Evolutionary conservation across 2,888 invertebrate species (phyloP), one percentile per base, ranked within the genome.

Genomic region (Macrosiphum euphorbiae): DNA sequence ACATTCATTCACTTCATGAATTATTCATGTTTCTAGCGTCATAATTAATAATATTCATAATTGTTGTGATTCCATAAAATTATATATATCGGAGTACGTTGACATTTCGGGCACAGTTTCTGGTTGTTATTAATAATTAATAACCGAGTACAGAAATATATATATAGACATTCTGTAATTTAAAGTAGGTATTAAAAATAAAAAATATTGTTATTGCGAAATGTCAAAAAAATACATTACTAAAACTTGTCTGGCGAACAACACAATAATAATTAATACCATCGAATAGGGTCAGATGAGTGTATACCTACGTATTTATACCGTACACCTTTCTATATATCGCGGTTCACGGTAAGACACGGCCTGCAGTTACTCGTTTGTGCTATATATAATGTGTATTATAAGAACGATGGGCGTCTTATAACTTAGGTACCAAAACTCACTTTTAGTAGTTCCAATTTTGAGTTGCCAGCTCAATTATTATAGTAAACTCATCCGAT

Each of bases 261-360:
- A 88, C 88, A 90, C 90, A 50, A 90, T 90, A 47, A 90, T 90
- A 67, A 67, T 67, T 47, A 67, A 67, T 67, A 24, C 24, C 67
- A 47, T 47, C 24, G 24, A 47, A 90, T 58, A 90, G 47, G 90
- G 41, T 89, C 89, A 89, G 44, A 28, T 61, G 78, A 2, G 78
- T 35, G 78, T 78, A 4, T 67, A n/a, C 8, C n/a, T 67, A 78
- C 35, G 52, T 55, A 78, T 35, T 7, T 67, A 16, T 35, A 67
- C 67, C 35, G 67, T 35, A 35, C 78, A n/a, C 44, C 89, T 89
- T 89, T 89, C 67, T 67, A 67, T 78, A 35, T 8, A 78, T 24
- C 47, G 67, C n/a, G 24, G 89, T 61, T 88, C 55, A 58, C 28
- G 58, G 89, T 89, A 58, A 88, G 78, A 78, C 35, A 78, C 35